phyloP scores from a whole-genome alignment of 2,113 vertebrate genomes.

The Aspiorhynchus laticeps region DNA sequence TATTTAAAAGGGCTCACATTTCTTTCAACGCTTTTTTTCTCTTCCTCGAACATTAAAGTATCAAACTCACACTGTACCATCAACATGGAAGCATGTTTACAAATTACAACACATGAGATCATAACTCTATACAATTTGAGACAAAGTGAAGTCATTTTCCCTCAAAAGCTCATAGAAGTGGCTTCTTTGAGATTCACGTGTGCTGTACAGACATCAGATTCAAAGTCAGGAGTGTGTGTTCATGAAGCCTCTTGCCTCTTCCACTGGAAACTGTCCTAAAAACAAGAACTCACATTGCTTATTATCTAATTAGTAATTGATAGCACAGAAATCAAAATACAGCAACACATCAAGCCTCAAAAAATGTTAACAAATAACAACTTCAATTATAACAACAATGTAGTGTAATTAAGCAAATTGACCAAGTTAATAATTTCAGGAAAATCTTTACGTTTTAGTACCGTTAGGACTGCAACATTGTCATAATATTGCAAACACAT shows the following conservation, averaged over 20 bases:
- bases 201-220: conserved; percentile 27
- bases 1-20: conserved; percentile 36
- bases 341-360: not conserved
- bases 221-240: not conserved
- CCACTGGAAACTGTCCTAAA: conserved; percentile 9
- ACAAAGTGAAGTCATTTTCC: not conserved
- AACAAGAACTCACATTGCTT: conserved; percentile 30
- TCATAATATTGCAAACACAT: conserved; percentile 41
- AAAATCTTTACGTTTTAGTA: conserved; percentile 11
- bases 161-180: conserved; percentile 15
- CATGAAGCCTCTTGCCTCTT: conserved; percentile 22
- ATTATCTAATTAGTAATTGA: not conserved
- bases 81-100: conserved; percentile 8
- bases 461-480: conserved; percentile 36
- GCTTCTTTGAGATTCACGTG: not conserved
- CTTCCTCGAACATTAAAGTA: conserved; percentile 15
- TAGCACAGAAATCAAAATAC: not conserved
- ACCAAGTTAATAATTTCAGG: not conserved
- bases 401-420: not conserved
- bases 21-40: not conserved
- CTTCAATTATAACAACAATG: not conserved
- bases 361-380: not conserved
- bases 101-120: conserved; percentile 26
- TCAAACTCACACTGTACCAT: conserved; percentile 19
- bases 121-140: conserved; percentile 23